Evolutionary conservation across 1,140 invertebrate species (phyloP).

Genomic region (Geopemphigus sp.): DNA sequence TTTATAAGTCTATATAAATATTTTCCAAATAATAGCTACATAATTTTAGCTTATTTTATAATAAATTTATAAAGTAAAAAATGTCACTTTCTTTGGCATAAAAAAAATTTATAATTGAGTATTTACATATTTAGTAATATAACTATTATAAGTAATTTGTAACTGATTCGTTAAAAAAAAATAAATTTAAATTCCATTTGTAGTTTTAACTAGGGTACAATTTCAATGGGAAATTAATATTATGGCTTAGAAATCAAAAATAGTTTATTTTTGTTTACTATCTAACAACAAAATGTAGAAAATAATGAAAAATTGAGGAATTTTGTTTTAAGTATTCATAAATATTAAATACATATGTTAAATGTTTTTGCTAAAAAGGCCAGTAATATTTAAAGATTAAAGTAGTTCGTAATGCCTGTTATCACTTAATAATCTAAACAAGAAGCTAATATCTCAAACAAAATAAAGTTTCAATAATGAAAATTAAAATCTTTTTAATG

Average conservation of each 20-base stretch:
- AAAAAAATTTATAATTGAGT: too few species aligned
- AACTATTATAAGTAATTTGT: too few species aligned
- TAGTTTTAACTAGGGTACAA: too few species aligned
- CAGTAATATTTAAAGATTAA: slow-evolving; percentile 10
- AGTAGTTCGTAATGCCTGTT: not conserved
- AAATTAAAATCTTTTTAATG: not conserved
- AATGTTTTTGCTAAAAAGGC: not conserved
- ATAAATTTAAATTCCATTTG: too few species aligned
- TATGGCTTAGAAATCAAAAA: too few species aligned
- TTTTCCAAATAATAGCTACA: too few species aligned
- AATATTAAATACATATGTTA: not conserved
- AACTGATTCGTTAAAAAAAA: too few species aligned
- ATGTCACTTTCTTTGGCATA: too few species aligned
- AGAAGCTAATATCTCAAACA: not conserved
- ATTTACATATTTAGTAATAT: not conserved
- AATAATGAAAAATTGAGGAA: not conserved
- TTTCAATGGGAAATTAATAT: too few species aligned
- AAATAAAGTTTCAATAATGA: not conserved
- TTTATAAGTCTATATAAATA: too few species aligned
- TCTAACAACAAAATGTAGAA: not conserved
- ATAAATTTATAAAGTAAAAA: too few species aligned
- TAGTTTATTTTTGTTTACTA: not conserved
- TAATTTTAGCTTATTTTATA: too few species aligned
- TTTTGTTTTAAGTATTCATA: not conserved
- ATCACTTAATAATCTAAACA: slow-evolving; percentile 4